A percentile compares a stretch with the other conserved stretches of the same genome.
Evolutionary conservation across 2,797 vertebrate species (phyloP).

Genomic region (Microctenopoma steveboyesi): DNA sequence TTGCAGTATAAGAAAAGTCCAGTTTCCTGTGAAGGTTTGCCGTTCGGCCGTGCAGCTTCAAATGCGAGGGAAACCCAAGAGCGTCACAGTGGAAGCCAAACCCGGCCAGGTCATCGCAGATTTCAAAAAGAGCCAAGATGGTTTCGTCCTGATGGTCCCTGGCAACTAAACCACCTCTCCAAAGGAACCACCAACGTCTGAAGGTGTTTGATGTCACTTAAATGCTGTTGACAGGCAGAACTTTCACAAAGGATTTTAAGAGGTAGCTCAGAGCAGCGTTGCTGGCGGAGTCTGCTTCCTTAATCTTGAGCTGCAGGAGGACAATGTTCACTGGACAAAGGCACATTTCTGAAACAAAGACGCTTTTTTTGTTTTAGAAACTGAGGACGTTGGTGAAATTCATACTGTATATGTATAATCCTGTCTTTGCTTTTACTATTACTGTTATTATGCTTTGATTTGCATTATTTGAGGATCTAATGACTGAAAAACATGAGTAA

Average conservation of each 20-base stretch:
- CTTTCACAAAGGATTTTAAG: not conserved
- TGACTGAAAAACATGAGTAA: not conserved
- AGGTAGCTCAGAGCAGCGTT: conserved; percentile 4
- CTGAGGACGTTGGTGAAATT: not conserved
- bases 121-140: conserved; percentile 82
- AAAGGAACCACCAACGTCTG: not conserved
- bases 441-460: not conserved
- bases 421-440: conserved; percentile 1
- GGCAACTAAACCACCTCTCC: conserved; percentile 48
- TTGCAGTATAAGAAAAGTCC: conserved; percentile 70
- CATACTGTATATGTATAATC: not conserved
- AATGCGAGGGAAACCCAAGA: conserved; percentile 81
- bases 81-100: conserved; percentile 76
- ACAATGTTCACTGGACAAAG: not conserved
- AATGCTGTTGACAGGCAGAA: not conserved
- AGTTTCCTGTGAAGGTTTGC: conserved; percentile 78
- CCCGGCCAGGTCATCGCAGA: conserved; percentile 66
- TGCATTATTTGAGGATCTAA: conserved; percentile 15
- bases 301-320: conserved; percentile 9
- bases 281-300: conserved; percentile 26
- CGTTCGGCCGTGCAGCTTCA: conserved; percentile 70
- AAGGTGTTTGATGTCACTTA: not conserved
- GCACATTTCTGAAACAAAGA: not conserved
- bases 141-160: conserved; percentile 80
- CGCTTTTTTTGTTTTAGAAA: not conserved